Conservation (phyloP, 2,888 invertebrate species). For the Hirtodrosophila histrioides region DNA sequence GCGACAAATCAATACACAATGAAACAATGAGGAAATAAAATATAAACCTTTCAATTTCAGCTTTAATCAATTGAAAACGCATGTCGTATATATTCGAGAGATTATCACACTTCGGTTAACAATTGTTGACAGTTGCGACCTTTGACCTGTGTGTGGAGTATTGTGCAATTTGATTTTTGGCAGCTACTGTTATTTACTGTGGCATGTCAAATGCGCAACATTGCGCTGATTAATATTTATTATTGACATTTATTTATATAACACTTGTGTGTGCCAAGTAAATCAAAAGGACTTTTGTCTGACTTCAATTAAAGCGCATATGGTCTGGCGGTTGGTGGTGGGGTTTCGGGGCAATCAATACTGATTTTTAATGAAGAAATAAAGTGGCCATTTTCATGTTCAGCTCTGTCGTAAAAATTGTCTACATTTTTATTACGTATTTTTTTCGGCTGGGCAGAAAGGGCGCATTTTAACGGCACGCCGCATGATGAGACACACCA, state of each 20-base stretch:
- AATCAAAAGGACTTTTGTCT: conserved; percentile 45
- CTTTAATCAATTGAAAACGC: conserved; percentile 13
- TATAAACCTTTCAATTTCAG: conserved; percentile 31
- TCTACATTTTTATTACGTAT: conserved; percentile 74
- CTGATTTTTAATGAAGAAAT: conserved; percentile 77
- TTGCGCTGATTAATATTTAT: conserved; percentile 26
- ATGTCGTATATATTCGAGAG: background rate
- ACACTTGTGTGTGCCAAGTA: conserved; percentile 31
- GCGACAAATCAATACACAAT: conserved; percentile 12
- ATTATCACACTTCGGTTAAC: conserved; percentile 16
- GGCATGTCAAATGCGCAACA: background rate
- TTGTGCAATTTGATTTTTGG: background rate
- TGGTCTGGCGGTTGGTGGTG: background rate
- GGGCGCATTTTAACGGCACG: conserved; percentile 39
- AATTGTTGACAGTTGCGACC: conserved; percentile 15
- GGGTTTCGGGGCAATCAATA: conserved; percentile 62
- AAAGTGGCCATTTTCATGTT: conserved; percentile 72
- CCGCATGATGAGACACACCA: conserved; percentile 24
- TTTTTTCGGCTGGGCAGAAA: conserved; percentile 18
- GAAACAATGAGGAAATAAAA: conserved; percentile 1
- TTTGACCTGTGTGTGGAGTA: too few relatives aligned
- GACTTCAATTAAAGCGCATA: conserved; percentile 23
- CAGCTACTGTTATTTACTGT: background rate
- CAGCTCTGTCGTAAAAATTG: conserved; percentile 70
- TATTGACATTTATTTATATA: conserved; percentile 15